Evolutionary conservation across 2,113 vertebrate genomes (phyloP).

Genomic region (Pollachius pollachius): DNA sequence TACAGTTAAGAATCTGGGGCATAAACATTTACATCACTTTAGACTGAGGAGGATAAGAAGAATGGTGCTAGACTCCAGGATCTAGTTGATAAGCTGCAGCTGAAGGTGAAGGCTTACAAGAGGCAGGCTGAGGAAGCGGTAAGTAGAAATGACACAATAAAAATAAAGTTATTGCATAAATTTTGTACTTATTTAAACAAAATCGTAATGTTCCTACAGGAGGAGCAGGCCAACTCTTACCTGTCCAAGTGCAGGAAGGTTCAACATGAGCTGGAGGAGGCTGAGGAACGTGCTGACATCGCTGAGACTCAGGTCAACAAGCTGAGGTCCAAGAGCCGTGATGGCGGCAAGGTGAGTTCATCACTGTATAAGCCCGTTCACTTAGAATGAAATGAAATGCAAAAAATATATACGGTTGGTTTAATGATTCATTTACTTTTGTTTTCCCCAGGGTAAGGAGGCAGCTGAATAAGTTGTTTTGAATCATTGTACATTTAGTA

Average conservation of each 20-base stretch:
- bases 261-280: constrained; percentile 82
- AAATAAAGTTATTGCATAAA: no score
- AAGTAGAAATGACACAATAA: not conserved
- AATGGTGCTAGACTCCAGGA: constrained; percentile 63
- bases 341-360: constrained; percentile 67
- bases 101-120: constrained; percentile 85
- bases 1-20: not conserved
- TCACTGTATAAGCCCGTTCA: not conserved
- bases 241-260: constrained; percentile 73
- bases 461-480: not conserved
- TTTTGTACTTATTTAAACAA: no score
- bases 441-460: not conserved
- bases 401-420: not conserved
- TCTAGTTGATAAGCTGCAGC: constrained; percentile 78
- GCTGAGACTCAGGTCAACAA: constrained; percentile 83
- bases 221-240: constrained; percentile 62
- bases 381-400: not conserved
- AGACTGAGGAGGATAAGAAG: constrained; percentile 67
- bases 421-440: not conserved
- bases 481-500: not conserved
- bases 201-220: constrained; percentile 44
- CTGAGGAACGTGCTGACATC: constrained; percentile 81
- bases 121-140: constrained; percentile 80
- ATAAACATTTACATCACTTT: not conserved
- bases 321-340: constrained; percentile 76